These are phyloP conservation scores for Hippocampus barbouri DNA, from an alignment of 2,113 vertebrate species.

Conservation along the genomic window DNA sequence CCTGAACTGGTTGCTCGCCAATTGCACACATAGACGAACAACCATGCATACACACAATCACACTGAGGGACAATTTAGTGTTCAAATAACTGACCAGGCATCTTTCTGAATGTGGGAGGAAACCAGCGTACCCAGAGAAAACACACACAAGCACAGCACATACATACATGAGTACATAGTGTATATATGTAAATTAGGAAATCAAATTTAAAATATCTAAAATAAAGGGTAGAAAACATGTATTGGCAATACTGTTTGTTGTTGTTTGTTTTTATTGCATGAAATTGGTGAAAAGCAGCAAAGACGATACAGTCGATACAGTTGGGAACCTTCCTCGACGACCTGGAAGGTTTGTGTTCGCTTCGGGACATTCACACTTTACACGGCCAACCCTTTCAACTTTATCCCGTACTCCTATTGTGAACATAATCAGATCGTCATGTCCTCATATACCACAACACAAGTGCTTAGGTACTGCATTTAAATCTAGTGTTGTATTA, in stretches of 20 bases:
- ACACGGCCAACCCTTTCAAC: not conserved
- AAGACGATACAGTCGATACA: conserved; percentile 1
- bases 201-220: not conserved
- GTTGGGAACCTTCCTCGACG: not conserved
- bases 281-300: conserved; percentile 13
- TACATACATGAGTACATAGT: too few relatives aligned
- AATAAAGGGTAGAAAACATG: not conserved
- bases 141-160: too few relatives aligned
- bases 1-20: too few relatives aligned
- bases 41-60: too few relatives aligned
- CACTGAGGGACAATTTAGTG: too few relatives aligned
- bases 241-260: not conserved
- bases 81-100: too few relatives aligned
- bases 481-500: not conserved
- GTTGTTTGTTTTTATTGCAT: conserved; percentile 5
- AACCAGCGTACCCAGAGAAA: too few relatives aligned
- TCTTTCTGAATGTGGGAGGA: too few relatives aligned
- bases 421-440: not conserved
- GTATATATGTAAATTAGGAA: conserved; percentile 1
- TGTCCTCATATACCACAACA: not conserved
- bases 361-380: not conserved
- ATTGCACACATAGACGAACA: too few relatives aligned
- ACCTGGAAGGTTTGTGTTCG: not conserved
- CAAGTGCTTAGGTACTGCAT: not conserved
- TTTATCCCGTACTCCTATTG: not conserved